Base-by-base conservation (phyloP, 2,888 invertebrate species). In the Oxycera nigricornis region DNA sequence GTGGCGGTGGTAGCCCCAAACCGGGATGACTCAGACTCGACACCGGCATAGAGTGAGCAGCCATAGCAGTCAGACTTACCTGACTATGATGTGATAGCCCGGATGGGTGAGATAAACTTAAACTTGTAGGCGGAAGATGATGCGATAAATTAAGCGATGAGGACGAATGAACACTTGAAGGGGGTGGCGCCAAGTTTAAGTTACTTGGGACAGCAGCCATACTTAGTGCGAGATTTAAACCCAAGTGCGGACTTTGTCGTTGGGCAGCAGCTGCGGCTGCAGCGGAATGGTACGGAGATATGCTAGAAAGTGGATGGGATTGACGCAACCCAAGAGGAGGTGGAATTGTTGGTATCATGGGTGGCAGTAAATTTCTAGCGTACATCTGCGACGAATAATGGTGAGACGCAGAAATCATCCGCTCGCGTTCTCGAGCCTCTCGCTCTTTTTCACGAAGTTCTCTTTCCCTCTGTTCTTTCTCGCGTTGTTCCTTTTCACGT, bases 391-490 rank as follows among this genome's bases (percentile, higher is more conserved):
- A 83, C 9, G 85, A 83, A 75, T 84, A 85, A 72, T 85, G 85
- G 70, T 85, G 85, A 9, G 84, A 81, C 7, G 83, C 83, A 17
- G 82, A 82, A 2, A 85, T 77, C 72, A 85, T 72, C 65, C 88
- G 83, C 72, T 85, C 86, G 1, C 85, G 80, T 67, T 85, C 85
- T 4, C 85, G 80, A n/a, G 83, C 84, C 31, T 85, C 81, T n/a
- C 82, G 81, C 73, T 86, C 85, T 11, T 85, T 85, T 78, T 88
- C 87, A 31, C 88, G 85, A 20, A 86, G 85, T 77, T 87, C 82
- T 39, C 83, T 76, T 17, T 85, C 84, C 0, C 84, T 80, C 59
- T 83, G 84, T 22, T 85, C 81, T 20, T 79, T 78, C 31, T 88
- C 81, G 4, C 78, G 67, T 74, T 77, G 75, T 75, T 80, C 79